Conservation (phyloP, 2,797 vertebrate species). For the Periophthalmus magnuspinnatus region DNA sequence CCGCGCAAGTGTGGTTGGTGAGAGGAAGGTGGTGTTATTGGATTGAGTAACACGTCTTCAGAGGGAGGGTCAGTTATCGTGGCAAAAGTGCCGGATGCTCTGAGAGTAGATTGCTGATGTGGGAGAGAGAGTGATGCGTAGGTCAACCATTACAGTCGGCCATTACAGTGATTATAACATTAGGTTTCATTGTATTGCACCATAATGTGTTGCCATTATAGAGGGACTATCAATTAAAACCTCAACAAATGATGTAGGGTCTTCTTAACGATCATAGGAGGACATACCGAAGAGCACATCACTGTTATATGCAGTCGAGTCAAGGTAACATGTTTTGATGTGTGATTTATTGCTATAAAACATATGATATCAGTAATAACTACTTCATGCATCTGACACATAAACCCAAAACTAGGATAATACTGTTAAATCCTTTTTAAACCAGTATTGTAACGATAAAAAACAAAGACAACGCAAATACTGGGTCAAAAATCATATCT, state of each 20-base stretch:
- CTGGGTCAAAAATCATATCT: no score
- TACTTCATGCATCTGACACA: no score
- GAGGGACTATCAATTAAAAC: not conserved
- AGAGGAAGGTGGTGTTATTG: slow-evolving; percentile 39
- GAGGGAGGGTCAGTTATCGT: slow-evolving; percentile 34
- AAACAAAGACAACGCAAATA: no score
- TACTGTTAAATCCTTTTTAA: no score
- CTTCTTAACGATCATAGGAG: no score
- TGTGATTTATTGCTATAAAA: no score
- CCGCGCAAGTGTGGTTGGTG: slow-evolving; percentile 35
- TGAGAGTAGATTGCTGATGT: slow-evolving; percentile 10
- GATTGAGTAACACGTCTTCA: slow-evolving; percentile 47
- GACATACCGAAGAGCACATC: not conserved
- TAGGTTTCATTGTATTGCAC: slow-evolving; percentile 11
- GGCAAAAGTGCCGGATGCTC: slow-evolving; percentile 28
- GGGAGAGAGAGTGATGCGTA: slow-evolving; percentile 16
- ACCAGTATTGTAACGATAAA: no score
- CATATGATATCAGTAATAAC: no score
- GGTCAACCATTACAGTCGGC: slow-evolving; percentile 28
- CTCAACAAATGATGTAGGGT: not conserved
- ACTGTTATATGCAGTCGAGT: not conserved
- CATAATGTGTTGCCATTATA: not conserved
- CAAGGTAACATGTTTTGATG: not conserved
- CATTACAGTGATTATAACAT: slow-evolving; percentile 30
- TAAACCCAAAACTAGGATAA: no score